Conservation (phyloP, 2,113 vertebrate species). For the Synchiropus splendidus region DNA sequence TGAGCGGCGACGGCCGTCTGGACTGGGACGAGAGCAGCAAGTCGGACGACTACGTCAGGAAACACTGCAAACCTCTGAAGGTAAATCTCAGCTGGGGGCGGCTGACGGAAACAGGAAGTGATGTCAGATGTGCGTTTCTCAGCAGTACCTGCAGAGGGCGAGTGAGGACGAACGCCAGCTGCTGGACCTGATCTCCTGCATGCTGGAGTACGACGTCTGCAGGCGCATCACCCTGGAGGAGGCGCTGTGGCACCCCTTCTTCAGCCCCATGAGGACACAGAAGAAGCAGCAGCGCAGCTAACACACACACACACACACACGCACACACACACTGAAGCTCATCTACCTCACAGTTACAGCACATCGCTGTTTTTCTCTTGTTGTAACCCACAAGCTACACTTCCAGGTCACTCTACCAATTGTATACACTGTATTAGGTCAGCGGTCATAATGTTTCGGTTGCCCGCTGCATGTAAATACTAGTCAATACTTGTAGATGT, state of each 20-base stretch:
- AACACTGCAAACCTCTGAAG: conserved; percentile 83
- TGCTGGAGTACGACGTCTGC: conserved; percentile 84
- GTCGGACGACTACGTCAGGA: conserved; percentile 71
- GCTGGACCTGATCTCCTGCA: conserved; percentile 81
- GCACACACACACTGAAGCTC: background rate
- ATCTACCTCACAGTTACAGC: conserved; percentile 15
- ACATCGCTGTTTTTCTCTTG: background rate
- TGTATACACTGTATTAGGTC: too few relatives aligned
- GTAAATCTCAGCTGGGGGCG: conserved; percentile 44
- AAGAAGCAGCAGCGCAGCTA: conserved; percentile 17
- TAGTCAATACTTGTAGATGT: too few relatives aligned
- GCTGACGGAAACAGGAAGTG: background rate
- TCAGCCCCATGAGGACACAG: conserved; percentile 59
- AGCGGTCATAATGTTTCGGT: too few relatives aligned
- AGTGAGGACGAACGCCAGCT: conserved; percentile 76
- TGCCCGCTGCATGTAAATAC: too few relatives aligned
- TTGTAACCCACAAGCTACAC: background rate
- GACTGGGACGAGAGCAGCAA: conserved; percentile 81
- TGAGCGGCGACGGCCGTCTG: conserved; percentile 71
- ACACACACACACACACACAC: conserved; percentile 10
- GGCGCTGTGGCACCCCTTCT: conserved; percentile 86
- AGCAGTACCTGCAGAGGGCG: conserved; percentile 76
- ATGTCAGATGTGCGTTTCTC: background rate
- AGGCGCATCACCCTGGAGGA: conserved; percentile 84
- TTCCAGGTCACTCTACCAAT: background rate